These are phyloP conservation scores for Cirrhinus molitorella DNA, from an alignment of 2,797 vertebrate genomes.

Conservation along the genomic window DNA sequence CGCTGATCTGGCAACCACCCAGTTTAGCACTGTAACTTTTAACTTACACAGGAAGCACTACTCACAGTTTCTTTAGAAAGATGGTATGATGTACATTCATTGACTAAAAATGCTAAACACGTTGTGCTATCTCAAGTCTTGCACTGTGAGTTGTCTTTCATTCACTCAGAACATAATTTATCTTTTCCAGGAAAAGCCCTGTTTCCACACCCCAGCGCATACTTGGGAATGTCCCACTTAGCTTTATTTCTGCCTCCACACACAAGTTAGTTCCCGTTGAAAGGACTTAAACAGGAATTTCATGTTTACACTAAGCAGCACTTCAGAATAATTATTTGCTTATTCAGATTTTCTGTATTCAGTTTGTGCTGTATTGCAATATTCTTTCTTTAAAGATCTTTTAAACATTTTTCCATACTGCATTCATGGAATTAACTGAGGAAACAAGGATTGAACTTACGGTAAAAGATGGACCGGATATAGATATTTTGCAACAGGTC, in stretches of 20 bases:
- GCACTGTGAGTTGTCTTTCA: background rate
- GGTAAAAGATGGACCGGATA: background rate
- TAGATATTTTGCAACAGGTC: background rate
- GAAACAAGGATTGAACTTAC: background rate
- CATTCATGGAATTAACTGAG: background rate
- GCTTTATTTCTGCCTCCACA: background rate
- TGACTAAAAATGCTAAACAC: background rate
- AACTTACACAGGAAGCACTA: background rate
- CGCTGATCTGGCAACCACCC: too few species aligned
- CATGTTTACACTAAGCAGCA: background rate
- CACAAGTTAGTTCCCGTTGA: background rate
- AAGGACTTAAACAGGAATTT: background rate
- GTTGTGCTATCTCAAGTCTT: background rate
- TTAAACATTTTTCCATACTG: background rate
- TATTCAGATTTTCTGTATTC: background rate
- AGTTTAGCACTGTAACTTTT: too few species aligned
- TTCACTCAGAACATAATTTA: background rate
- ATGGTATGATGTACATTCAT: background rate
- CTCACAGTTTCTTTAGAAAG: background rate
- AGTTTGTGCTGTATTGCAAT: background rate
- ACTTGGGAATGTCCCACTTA: background rate
- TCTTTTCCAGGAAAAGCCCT: conserved; percentile 1
- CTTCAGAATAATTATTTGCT: background rate
- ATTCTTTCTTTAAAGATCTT: background rate
- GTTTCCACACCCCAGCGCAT: background rate